Percentiles rank a stretch among this genome's conserved stretches.
phyloP scores from a whole-genome alignment of 1,140 invertebrate species.

The Batillaria attramentaria region DNA sequence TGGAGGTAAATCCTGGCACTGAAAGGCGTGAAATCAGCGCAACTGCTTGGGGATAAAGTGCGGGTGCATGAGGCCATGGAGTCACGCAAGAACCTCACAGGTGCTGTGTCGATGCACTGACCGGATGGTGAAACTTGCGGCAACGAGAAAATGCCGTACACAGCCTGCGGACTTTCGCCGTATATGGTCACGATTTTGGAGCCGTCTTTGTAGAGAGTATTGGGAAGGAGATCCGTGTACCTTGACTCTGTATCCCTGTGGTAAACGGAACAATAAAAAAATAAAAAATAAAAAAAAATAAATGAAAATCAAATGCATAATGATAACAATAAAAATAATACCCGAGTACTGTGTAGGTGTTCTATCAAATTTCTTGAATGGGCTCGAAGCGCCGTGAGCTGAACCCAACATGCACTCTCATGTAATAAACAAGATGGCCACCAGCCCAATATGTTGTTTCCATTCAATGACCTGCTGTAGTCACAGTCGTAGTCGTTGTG shows the following conservation, averaged over 20 bases:
- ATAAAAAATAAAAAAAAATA: too few relatives aligned
- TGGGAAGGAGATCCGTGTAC: conserved; percentile 11
- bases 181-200: conserved; percentile 35
- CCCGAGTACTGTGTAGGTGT: too few relatives aligned
- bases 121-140: conserved; percentile 45
- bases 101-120: conserved; percentile 46
- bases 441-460: too few relatives aligned
- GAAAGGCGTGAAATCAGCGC: conserved; percentile 36
- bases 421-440: too few relatives aligned
- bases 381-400: too few relatives aligned
- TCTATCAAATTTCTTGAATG: too few relatives aligned
- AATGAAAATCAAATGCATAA: too few relatives aligned
- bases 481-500: too few relatives aligned
- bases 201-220: conserved; percentile 46
- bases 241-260: conserved; percentile 29
- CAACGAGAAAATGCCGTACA: conserved; percentile 42
- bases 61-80: conserved; percentile 38
- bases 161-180: neutral
- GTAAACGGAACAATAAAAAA: neutral
- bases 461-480: too few relatives aligned
- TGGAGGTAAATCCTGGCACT: conserved; percentile 46
- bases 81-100: conserved; percentile 51
- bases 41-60: conserved; percentile 33
- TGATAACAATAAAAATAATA: too few relatives aligned
- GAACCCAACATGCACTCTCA: too few relatives aligned